Evolutionary conservation across 2,888 invertebrate species (phyloP).

Genomic region (Dynastes maya): DNA sequence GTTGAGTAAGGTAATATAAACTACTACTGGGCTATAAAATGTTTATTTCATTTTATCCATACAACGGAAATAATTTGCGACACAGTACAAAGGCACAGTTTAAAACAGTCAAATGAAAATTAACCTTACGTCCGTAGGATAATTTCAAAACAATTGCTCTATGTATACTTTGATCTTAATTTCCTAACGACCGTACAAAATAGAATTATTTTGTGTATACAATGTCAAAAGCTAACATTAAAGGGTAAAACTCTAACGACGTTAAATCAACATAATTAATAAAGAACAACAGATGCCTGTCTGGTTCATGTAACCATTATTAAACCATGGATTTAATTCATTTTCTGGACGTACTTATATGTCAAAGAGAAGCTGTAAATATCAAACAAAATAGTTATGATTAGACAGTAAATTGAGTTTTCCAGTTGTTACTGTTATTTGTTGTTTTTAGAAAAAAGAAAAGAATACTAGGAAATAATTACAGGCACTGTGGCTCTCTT

Average conservation of each 20-base stretch:
- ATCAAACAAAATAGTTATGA: neutral
- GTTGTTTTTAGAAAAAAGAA: neutral
- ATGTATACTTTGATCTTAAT: neutral
- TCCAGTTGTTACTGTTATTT: neutral
- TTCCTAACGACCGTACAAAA: neutral
- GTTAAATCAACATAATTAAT: constrained; percentile 35
- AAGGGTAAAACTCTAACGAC: constrained; percentile 17
- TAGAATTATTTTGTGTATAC: neutral
- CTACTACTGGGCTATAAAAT: no score
- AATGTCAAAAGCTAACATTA: constrained; percentile 3
- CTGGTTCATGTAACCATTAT: neutral
- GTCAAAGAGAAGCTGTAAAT: neutral
- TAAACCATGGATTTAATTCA: constrained; percentile 21
- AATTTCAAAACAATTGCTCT: no score
- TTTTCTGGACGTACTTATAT: neutral
- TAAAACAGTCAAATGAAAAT: no score
- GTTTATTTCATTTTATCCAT: no score
- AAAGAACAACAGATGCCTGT: constrained; percentile 34
- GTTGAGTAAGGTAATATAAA: no score
- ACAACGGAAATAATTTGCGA: no score
- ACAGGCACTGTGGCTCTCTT: neutral
- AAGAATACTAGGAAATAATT: no score
- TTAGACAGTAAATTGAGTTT: neutral
- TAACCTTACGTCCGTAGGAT: no score
- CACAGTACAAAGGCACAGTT: no score